Evolutionary conservation across 2,888 invertebrate species (phyloP).

Genomic region (Hoplodrina ambigua): DNA sequence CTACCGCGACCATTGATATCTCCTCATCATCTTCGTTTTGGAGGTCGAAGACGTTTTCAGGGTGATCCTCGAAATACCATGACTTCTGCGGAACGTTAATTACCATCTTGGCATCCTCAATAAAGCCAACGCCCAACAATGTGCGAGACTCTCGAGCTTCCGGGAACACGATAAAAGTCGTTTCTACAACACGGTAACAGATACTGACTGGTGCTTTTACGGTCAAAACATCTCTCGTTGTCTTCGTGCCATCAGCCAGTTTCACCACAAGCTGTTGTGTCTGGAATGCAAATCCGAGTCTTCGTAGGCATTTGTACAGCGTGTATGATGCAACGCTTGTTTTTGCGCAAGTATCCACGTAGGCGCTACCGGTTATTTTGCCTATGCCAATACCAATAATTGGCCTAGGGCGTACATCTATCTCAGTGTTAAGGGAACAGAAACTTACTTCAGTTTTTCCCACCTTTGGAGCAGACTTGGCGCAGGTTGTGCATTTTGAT

Average conservation of each 20-base stretch:
- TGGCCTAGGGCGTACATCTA: constrained; percentile 39
- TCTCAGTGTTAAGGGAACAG: constrained; percentile 24
- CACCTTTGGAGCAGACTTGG: constrained; percentile 2
- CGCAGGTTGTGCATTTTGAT: constrained; percentile 32
- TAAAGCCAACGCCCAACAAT: constrained; percentile 45
- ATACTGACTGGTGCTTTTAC: constrained; percentile 36
- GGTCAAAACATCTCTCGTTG: constrained; percentile 31
- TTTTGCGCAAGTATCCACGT: constrained; percentile 41
- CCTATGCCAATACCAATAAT: constrained; percentile 38
- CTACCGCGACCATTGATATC: constrained; percentile 20
- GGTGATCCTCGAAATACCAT: constrained; percentile 38
- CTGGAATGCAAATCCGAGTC: constrained; percentile 7
- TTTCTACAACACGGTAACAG: constrained; percentile 31
- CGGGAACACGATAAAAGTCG: constrained; percentile 41
- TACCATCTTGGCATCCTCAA: constrained; percentile 46
- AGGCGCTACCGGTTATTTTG: constrained; percentile 40
- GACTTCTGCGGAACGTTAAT: constrained; percentile 42
- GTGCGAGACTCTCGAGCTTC: constrained; percentile 39
- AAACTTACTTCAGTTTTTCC: constrained; percentile 25
- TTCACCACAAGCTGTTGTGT: constrained; percentile 8
- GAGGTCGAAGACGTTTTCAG: constrained; percentile 34
- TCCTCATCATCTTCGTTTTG: constrained; percentile 40
- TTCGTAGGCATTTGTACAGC: constrained; percentile 28
- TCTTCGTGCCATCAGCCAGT: constrained; percentile 27
- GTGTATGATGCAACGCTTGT: constrained; percentile 42